These are phyloP conservation scores for Oceanodroma tethys DNA, from an alignment of 2,113 vertebrate species.

Conservation along the genomic window DNA sequence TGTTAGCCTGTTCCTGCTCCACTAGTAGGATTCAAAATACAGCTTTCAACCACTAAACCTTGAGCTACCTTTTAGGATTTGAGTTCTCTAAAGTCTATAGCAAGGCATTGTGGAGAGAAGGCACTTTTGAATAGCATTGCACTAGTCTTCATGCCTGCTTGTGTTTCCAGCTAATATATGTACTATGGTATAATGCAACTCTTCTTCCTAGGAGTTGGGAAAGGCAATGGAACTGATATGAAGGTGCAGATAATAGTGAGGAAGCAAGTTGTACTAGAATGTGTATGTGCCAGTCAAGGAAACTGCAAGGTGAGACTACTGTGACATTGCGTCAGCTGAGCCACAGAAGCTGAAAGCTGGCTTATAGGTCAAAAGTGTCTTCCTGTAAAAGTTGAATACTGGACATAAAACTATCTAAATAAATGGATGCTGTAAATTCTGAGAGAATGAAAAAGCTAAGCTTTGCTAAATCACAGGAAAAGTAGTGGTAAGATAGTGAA, in stretches of 20 bases:
- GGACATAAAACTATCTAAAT: neutral
- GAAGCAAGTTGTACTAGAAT: slow-evolving; percentile 79
- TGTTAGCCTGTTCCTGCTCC: neutral
- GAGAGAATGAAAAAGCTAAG: neutral
- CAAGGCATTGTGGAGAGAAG: neutral
- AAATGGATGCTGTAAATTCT: neutral
- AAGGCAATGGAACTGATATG: slow-evolving; percentile 86
- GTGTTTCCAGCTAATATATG: neutral
- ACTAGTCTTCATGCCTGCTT: neutral
- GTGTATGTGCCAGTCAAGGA: slow-evolving; percentile 78
- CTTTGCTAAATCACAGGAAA: neutral
- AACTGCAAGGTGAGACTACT: slow-evolving; percentile 81
- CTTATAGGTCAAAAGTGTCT: neutral
- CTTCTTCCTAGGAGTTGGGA: slow-evolving; percentile 82
- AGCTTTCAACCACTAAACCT: neutral
- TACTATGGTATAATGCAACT: neutral
- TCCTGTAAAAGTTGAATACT: neutral
- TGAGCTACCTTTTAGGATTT: neutral
- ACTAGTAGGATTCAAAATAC: neutral
- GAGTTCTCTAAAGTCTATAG: neutral
- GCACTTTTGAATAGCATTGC: neutral
- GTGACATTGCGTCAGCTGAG: neutral
- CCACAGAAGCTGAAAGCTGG: neutral
- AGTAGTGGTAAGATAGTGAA: neutral
- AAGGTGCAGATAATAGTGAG: slow-evolving; percentile 80